Base-by-base conservation (phyloP, 2,888 invertebrate species). In the Drosophila atripex region DNA sequence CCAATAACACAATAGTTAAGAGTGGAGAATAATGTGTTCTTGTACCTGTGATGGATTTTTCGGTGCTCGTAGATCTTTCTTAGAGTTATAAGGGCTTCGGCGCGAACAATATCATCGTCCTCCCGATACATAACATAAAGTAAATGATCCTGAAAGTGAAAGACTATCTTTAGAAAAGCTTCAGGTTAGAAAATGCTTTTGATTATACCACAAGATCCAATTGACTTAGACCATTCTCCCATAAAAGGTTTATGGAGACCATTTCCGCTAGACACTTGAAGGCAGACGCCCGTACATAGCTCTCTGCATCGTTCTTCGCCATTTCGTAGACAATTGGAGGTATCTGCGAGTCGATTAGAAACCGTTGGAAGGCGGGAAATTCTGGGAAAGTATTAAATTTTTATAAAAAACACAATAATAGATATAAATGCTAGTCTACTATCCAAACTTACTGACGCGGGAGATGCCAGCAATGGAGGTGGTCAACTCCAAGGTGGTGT, bases 261-360 rank as follows among this genome's bases (percentile, higher is more conserved):
- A 95, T 94, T 45, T 94, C 93, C 1, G 94, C 93, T 11, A 96
- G 90, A 76, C 96, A 96, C 71, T 93, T 94, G 9, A 96, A 91
- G 1, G 96, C 96, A 0, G 96, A 95, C 2, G 95, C 95, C 69
- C 96, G 93, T 0, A 96, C 96, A 89, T 96, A 97, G 46, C 94
- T 93, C 90, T 96, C 96, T 39, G 92, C 92, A 87, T 96, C 96
- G 70, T 93, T 93, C 68, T 94, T 92, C 0, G 94, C 94, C 82
- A 96, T 93, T 49, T 94, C 93, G 23, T 94, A 92, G 0, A 95
- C 93, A 25, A 95, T 91, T 66, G 93, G 93, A 3, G 95, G 93
- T 41, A 96, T 92, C 52, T 94, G 93, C 71, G 94, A 93, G 30
- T 94, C 93, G 16, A 94, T 80, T 38, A 96, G 91, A 77, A 95